A percentile compares a stretch with the other conserved stretches of the same genome.
These are phyloP conservation scores for Norana najaformis DNA, from an alignment of 2,888 invertebrate species.

Conservation along the genomic window DNA sequence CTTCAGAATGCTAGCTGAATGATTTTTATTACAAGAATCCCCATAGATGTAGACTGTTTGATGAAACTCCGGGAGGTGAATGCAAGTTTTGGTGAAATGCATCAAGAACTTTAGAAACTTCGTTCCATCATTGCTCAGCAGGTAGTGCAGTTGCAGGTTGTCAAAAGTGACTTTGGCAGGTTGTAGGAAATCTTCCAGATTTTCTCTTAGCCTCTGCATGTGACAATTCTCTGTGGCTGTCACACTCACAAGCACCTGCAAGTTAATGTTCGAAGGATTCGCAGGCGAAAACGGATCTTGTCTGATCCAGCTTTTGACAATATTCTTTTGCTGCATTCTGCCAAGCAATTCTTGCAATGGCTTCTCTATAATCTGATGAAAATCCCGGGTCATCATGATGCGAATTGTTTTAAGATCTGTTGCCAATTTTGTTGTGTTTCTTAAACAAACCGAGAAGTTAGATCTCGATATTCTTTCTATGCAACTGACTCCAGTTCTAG, in stretches of 20 bases:
- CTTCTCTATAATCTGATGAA: neutral
- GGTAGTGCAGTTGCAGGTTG: neutral
- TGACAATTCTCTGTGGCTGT: neutral
- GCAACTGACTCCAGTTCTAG: neutral
- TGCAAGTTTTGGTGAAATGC: neutral
- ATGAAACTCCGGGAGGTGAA: neutral
- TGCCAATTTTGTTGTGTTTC: neutral
- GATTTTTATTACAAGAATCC: neutral
- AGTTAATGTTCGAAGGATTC: neutral
- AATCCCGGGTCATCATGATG: neutral
- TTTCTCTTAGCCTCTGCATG: neutral
- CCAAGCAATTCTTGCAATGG: neutral
- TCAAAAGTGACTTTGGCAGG: slow-evolving; percentile 10
- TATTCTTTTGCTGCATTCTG: neutral
- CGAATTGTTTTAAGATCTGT: neutral
- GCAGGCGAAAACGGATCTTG: neutral
- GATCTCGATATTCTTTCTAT: neutral
- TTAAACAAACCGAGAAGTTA: neutral
- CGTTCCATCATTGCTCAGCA: neutral
- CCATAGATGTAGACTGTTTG: neutral
- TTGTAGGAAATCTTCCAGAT: neutral
- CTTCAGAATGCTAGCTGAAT: slow-evolving; percentile 7
- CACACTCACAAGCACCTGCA: neutral
- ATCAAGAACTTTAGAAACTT: neutral
- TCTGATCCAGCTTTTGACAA: neutral